Evolutionary conservation across 92 coral and sea anemone genomes (phyloP), one percentile per base, ranked within the genome.

Genomic region (Epizoanthus rinbou): DNA sequence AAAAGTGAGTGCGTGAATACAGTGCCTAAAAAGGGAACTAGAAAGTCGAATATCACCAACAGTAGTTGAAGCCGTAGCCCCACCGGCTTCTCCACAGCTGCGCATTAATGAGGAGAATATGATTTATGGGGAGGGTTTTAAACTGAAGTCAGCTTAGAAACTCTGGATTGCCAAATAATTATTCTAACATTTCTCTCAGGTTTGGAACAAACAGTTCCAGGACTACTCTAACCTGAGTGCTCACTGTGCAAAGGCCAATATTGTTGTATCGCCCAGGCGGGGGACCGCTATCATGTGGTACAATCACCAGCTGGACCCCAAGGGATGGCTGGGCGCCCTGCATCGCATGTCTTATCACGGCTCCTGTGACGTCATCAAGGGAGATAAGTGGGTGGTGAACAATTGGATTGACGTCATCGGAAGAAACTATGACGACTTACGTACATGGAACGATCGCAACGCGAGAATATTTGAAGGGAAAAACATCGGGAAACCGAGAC

Each of bases 251-350:
- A 94, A 90, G 76, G 91, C 98, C 11, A 95, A 93, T 73, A 52
- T 95, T 39, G 76, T 88, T 19, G 83, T 91, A 56, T 75, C 88
- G 47, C 98, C 98, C 60, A 89, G 87, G 84, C 87, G 84, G 63
- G 91, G 95, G 39, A 82, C 87, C 7, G 98, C 98, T 65, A 79
- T 93, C 79, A 93, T 95, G 94, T 95, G 98, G 98, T 95, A 95
- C 57, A 95, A 95, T 69, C 97, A 95, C 97, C 86, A 88, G 66
- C 58, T 76, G 9, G 83, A 95, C 85, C 35, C 83, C 57, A 60
- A 85, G 8, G 94, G 94, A 56, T 93, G 95, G 97, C 64, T 95
- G 19, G 94, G 95, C 37, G 85, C 57, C 10, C 75, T 93, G 24
- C 95, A 95, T 74, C 85, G 84, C 57, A 87, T 84, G 87, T 95